Conservation (phyloP, 2,888 invertebrate species). For the Heliconius ethilla region DNA sequence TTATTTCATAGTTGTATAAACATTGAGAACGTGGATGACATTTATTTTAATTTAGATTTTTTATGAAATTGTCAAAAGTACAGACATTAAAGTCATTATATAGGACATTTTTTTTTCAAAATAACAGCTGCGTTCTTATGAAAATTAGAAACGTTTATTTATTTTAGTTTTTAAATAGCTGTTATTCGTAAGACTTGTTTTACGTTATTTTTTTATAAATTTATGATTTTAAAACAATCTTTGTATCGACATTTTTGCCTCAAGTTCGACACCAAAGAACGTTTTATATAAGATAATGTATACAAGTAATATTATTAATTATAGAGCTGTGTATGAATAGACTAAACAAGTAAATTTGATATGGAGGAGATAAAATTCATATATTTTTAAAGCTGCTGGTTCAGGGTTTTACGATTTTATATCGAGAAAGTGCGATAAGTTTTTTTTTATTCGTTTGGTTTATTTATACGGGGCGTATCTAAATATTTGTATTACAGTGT, state of each 20-base stretch:
- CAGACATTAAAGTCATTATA: constrained; percentile 5
- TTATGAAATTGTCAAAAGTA: constrained; percentile 19
- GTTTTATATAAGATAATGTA: constrained; percentile 52
- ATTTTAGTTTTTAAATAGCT: constrained; percentile 34
- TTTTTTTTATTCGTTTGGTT: constrained; percentile 9
- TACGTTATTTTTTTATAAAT: constrained; percentile 26
- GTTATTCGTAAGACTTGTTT: constrained; percentile 29
- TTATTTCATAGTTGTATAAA: constrained; percentile 1
- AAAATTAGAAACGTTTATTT: constrained; percentile 29
- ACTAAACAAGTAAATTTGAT: constrained; percentile 18
- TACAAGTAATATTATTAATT: constrained; percentile 57
- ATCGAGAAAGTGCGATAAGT: neutral
- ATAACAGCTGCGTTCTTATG: constrained; percentile 27
- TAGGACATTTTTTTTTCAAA: constrained; percentile 18
- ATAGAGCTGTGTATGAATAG: constrained; percentile 49
- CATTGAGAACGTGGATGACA: constrained; percentile 20
- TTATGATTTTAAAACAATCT: constrained; percentile 28
- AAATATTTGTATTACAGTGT: constrained; percentile 48
- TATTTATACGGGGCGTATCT: constrained; percentile 22
- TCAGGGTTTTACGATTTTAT: constrained; percentile 11
- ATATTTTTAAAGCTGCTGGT: constrained; percentile 4
- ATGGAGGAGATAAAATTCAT: constrained; percentile 2
- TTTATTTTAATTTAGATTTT: constrained; percentile 8
- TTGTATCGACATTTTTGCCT: constrained; percentile 38
- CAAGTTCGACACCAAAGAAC: constrained; percentile 75